Conservation (phyloP, 1,140 invertebrate genomes). For the Littorina saxatilis region DNA sequence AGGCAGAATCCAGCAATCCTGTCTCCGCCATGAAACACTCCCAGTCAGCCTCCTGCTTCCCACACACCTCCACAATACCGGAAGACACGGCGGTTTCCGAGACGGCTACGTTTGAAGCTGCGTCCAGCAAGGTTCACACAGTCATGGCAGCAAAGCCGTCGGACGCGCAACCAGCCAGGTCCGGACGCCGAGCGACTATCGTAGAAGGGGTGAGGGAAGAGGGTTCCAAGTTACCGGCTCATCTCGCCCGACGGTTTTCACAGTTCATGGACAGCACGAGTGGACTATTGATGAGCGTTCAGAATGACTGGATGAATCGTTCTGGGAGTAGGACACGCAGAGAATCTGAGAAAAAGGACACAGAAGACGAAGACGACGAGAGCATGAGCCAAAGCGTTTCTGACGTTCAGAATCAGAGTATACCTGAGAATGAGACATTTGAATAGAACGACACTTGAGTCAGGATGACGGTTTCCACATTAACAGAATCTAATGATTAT, state of each 20-base stretch:
- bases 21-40: background rate
- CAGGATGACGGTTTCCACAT: too few relatives aligned
- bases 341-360: too few relatives aligned
- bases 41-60: background rate
- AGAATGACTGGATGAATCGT: too few relatives aligned
- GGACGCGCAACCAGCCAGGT: background rate
- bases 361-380: too few relatives aligned
- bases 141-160: too few relatives aligned
- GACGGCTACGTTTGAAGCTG: background rate
- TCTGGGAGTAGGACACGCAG: too few relatives aligned
- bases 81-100: background rate
- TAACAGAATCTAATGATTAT: too few relatives aligned
- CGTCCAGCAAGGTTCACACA: background rate
- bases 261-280: slow-evolving; percentile 29
- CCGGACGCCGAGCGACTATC: background rate
- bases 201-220: slow-evolving; percentile 2
- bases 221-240: background rate
- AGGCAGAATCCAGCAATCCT: background rate
- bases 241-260: background rate
- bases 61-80: background rate
- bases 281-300: background rate
- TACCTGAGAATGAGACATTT: too few relatives aligned
- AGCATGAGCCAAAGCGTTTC: too few relatives aligned
- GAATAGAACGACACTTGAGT: too few relatives aligned
- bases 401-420: too few relatives aligned